Evolutionary conservation across 2,797 vertebrate genomes (phyloP), one percentile per base, ranked within the genome.

Genomic region (Pseudomugil tenellus): DNA sequence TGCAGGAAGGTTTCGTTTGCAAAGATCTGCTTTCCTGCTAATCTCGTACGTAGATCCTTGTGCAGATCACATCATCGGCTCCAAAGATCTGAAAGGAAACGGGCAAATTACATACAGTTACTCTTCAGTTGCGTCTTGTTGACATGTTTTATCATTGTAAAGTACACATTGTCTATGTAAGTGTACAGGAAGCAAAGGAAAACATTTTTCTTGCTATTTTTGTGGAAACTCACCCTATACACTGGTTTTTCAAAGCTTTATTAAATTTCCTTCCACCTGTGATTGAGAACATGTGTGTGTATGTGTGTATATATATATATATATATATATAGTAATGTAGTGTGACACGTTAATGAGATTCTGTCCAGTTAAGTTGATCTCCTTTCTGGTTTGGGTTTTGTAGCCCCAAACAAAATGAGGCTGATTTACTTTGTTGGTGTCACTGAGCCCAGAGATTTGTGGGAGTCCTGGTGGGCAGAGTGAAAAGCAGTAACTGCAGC

Each of bases 1-100:
- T 57, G 8, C 2, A 13, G 19, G 57, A 12, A 29, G 29, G 34
- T 34, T 25, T 9, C 32, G 10, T 26, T 32, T 23, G 59, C 43
- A 19, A 35, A 29, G 37, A 37, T 7, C 0, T 13, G 23, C 52
- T 57, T 17, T 12, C 61, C 63, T 39, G 72, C 94, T 94, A 97
- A 12, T 94, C 96, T 63, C 96, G 94, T 51, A 95, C 79, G 66
- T 98, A 98, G 94, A 98, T 93, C 83, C 97, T 93, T 11, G 97
- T 98, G 92, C 97, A 99, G 72, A 97, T 93, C 70, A 98, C 95
- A 2, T 98, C 96, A n/a, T 97, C 95, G 0, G 97, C 97, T 78
- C 97, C 97, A 12, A 99, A 96, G 2, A 92, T 97, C 97, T 99
- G 94, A 70, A 93, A 93, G 4, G 73, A 80, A 68, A 83, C 51